Conservation (phyloP, 2,888 invertebrate genomes). For the Melinaea marsaeus region DNA sequence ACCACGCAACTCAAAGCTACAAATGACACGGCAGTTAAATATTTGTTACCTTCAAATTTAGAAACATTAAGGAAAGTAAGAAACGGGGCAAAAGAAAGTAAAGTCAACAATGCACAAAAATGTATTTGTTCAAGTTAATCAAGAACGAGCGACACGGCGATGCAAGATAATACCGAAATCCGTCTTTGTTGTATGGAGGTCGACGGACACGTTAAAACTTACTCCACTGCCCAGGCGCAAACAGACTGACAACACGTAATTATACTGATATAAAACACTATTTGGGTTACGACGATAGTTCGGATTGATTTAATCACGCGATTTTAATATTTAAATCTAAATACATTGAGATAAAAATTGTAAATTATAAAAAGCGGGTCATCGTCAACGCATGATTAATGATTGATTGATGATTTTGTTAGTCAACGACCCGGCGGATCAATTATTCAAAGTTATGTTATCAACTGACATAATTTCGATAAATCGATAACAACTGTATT, state of each 20-base stretch:
- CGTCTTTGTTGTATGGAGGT: constrained; percentile 16
- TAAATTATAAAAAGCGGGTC: constrained; percentile 54
- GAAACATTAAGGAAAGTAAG: background rate
- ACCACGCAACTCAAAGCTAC: no score
- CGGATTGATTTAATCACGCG: constrained; percentile 19
- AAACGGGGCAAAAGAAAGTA: constrained; percentile 2
- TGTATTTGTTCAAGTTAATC: constrained; percentile 14
- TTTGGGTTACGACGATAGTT: constrained; percentile 48
- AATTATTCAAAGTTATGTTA: constrained; percentile 61
- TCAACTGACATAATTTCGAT: constrained; percentile 62
- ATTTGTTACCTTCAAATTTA: no score
- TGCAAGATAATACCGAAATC: constrained; percentile 20
- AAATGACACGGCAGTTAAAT: no score
- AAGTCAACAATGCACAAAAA: constrained; percentile 2
- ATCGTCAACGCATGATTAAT: constrained; percentile 52
- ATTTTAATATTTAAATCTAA: constrained; percentile 11
- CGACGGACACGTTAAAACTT: constrained; percentile 18
- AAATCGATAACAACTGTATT: constrained; percentile 38
- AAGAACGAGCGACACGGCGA: constrained; percentile 12
- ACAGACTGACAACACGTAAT: constrained; percentile 27
- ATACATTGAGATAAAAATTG: constrained; percentile 40
- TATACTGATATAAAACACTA: constrained; percentile 37
- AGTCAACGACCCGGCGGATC: constrained; percentile 49
- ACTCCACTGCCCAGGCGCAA: constrained; percentile 31
- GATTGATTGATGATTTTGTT: constrained; percentile 62